Percentiles rank a stretch among this genome's conserved stretches.
phyloP scores from a whole-genome alignment of 2,113 vertebrate species.

The Thinocorus orbignyianus region DNA sequence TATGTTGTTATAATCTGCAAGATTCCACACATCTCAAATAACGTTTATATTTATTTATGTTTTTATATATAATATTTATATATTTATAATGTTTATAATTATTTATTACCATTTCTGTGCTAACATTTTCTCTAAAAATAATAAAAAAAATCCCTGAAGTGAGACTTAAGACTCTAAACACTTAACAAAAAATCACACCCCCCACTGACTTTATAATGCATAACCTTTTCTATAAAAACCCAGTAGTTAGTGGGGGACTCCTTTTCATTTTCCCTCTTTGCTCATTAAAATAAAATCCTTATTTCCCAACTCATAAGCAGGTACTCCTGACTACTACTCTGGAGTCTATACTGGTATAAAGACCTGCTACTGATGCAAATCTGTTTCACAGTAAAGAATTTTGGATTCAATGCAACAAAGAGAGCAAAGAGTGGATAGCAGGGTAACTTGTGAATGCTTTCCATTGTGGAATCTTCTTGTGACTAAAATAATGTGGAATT shows the following conservation, averaged over 20 bases:
- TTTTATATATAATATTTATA: no score
- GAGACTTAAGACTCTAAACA: not conserved
- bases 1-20: not conserved
- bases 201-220: not conserved
- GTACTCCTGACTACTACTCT: not conserved
- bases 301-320: not conserved
- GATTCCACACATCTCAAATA: not conserved
- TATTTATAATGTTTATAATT: no score
- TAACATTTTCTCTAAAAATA: not conserved
- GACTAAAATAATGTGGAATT: not conserved
- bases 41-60: no score
- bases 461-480: not conserved
- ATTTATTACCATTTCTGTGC: not conserved
- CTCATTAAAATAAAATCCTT: not conserved
- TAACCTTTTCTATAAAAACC: not conserved
- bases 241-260: not conserved
- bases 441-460: not conserved
- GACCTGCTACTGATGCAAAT: not conserved
- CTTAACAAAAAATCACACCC: not conserved
- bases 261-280: not conserved
- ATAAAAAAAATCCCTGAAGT: not conserved
- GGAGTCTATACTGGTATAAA: not conserved
- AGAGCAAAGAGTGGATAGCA: not conserved
- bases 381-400: not conserved
- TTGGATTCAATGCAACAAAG: not conserved